Evolutionary conservation across 2,113 vertebrate genomes (phyloP).

Genomic region (Myrmecophaga tridactyla): DNA sequence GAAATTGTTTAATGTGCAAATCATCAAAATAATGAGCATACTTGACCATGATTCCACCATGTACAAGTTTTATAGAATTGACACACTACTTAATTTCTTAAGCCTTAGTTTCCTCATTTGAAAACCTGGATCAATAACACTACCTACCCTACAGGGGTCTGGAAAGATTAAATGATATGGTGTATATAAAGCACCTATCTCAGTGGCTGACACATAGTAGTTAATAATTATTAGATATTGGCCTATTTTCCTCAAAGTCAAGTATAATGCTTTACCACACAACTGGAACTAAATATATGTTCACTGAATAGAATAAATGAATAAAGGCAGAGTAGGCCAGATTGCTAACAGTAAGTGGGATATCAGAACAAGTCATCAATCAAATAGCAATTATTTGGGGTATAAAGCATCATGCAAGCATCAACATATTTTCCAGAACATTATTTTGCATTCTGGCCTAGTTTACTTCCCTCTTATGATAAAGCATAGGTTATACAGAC

Average conservation of each 20-base stretch:
- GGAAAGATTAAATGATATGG: background rate
- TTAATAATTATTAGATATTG: background rate
- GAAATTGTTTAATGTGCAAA: background rate
- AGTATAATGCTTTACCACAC: background rate
- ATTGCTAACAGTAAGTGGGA: background rate
- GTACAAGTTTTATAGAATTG: background rate
- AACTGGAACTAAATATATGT: background rate
- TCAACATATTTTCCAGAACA: background rate
- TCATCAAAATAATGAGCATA: background rate
- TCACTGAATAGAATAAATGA: constrained; percentile 35
- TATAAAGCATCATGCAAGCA: constrained; percentile 25
- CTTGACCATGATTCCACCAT: background rate
- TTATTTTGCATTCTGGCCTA: background rate
- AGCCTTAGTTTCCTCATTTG: background rate
- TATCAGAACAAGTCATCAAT: constrained; percentile 18
- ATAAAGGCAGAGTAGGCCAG: background rate
- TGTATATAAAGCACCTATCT: background rate
- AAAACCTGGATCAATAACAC: background rate
- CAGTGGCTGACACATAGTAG: background rate
- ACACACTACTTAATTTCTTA: background rate
- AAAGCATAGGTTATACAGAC: background rate
- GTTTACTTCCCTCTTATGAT: background rate
- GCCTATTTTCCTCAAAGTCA: background rate
- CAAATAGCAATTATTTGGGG: constrained; percentile 30
- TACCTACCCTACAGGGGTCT: background rate